A percentile compares a stretch with the other conserved stretches of the same genome.
Conservation (phyloP, 2,797 vertebrate species). For the Sebastolobus altivelis region DNA sequence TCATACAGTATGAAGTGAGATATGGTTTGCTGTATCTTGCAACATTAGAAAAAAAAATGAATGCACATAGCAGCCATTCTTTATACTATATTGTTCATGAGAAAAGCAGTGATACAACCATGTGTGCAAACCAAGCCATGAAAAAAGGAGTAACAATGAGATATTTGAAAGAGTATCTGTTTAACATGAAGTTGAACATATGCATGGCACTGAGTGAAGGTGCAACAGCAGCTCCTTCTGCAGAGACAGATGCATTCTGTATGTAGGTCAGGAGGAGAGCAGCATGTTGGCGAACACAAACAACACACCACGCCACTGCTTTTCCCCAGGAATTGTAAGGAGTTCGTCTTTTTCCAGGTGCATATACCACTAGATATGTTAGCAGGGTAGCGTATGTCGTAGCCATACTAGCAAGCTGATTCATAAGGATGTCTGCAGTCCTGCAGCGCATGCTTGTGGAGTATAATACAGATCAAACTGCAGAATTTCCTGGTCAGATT, state of each 20-base stretch:
- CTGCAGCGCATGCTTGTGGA: not conserved
- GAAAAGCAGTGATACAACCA: not conserved
- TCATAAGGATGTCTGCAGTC: not conserved
- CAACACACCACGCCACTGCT: constrained; percentile 13
- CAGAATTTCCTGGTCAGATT: not conserved
- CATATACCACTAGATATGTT: not conserved
- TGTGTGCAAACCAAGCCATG: not conserved
- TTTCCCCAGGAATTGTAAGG: constrained; percentile 10
- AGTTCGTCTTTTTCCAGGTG: constrained; percentile 11
- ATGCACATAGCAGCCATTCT: not conserved
- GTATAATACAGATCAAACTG: not conserved
- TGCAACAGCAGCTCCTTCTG: constrained; percentile 13
- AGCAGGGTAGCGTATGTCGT: not conserved
- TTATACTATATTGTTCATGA: not conserved
- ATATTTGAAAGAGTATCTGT: not conserved
- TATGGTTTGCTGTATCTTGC: not conserved
- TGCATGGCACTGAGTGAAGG: not conserved
- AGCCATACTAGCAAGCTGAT: not conserved
- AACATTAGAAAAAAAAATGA: not conserved
- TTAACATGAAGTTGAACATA: constrained; percentile 6
- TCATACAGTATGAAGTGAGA: not conserved
- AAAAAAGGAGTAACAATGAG: not conserved
- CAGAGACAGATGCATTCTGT: constrained; percentile 50
- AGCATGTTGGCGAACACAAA: constrained; percentile 37
- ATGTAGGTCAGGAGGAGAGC: constrained; percentile 63